Percentiles rank a stretch among this genome's conserved stretches.
phyloP scores from a whole-genome alignment of 2,113 vertebrate genomes.

The Hemicordylus capensis region DNA sequence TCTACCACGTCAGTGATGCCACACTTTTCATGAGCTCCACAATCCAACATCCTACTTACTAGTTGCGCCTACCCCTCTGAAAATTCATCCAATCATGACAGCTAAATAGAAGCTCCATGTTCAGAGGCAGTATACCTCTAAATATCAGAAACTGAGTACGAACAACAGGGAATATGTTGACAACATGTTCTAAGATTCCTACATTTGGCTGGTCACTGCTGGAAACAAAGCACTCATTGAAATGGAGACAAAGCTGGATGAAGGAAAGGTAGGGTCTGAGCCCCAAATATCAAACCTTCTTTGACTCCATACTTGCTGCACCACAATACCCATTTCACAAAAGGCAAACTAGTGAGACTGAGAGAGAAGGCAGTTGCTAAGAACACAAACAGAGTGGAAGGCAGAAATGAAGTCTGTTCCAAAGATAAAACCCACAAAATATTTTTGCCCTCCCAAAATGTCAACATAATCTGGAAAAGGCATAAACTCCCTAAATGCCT shows the following conservation, averaged over 20 bases:
- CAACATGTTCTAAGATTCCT: background rate
- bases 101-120: background rate
- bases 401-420: background rate
- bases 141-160: background rate
- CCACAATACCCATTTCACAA: background rate
- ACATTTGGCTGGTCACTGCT: background rate
- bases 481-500: too few relatives aligned
- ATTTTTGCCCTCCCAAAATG: too few relatives aligned
- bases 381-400: background rate
- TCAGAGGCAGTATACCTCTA: background rate
- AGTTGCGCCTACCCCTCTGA: background rate
- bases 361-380: background rate
- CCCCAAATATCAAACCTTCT: background rate
- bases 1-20: background rate
- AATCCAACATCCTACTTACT: background rate
- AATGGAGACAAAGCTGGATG: background rate
- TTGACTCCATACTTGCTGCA: background rate
- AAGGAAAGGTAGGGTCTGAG: background rate
- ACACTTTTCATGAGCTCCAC: background rate
- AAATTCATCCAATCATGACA: background rate
- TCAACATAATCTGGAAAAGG: too few relatives aligned
- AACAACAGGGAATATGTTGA: background rate
- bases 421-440: background rate
- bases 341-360: background rate
- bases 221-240: background rate